Conservation (phyloP, 2,797 vertebrate genomes). For the Hephaestus fuliginosus region DNA sequence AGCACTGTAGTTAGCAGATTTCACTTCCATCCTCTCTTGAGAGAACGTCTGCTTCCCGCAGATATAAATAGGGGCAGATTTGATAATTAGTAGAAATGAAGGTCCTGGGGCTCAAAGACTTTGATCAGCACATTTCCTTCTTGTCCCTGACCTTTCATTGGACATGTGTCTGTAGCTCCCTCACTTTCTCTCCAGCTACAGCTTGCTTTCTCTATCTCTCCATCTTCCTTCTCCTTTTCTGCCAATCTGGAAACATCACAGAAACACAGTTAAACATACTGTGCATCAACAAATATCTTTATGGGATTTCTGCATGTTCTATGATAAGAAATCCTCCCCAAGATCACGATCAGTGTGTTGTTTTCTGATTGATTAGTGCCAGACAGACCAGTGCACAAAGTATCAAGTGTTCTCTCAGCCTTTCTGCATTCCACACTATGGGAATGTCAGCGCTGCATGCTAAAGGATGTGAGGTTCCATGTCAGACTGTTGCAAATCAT, state of each 20-base stretch:
- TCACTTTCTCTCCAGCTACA: constrained; percentile 41
- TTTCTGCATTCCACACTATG: constrained; percentile 75
- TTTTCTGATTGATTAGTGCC: constrained; percentile 72
- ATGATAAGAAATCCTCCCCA: constrained; percentile 47
- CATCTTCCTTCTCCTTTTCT: constrained; percentile 32
- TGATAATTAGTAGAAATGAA: constrained; percentile 85
- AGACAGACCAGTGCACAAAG: constrained; percentile 60
- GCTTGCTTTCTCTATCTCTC: constrained; percentile 16
- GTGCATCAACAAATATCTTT: constrained; percentile 29
- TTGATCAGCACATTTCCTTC: constrained; percentile 77
- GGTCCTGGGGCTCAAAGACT: constrained; percentile 77
- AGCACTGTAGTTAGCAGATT: constrained; percentile 82
- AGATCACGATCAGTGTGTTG: constrained; percentile 49
- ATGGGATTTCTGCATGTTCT: constrained; percentile 38
- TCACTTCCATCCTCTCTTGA: constrained; percentile 80
- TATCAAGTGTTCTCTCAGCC: constrained; percentile 65
- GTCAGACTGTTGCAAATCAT: constrained; percentile 74
- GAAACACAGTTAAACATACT: constrained; percentile 7
- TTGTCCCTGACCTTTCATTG: constrained; percentile 77
- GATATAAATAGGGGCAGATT: constrained; percentile 86
- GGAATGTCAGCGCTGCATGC: constrained; percentile 71
- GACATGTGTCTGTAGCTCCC: constrained; percentile 61
- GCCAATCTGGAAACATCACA: constrained; percentile 43
- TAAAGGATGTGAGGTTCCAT: constrained; percentile 66
- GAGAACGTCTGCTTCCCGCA: constrained; percentile 77